phyloP scores from a whole-genome alignment of 2,797 vertebrate genomes.

The Galago senegalensis region DNA sequence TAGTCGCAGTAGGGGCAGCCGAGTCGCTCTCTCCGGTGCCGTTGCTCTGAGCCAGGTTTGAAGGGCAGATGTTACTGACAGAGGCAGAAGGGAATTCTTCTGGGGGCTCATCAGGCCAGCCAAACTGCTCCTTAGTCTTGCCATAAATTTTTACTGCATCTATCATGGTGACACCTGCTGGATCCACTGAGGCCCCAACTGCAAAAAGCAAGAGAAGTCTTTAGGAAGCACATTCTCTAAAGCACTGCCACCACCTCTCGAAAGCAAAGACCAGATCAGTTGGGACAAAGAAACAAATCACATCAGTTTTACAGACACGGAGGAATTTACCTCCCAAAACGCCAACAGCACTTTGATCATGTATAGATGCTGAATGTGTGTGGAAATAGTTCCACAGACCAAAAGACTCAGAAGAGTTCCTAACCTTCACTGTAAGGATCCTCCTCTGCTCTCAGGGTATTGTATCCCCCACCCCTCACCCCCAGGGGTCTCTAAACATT shows the following conservation, averaged over 20 bases:
- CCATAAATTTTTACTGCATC: constrained; percentile 99
- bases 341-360: neutral
- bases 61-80: constrained; percentile 97
- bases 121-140: constrained; percentile 99
- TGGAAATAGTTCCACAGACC: neutral
- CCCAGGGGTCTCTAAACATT: neutral
- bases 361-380: neutral
- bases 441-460: neutral
- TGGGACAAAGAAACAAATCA: neutral
- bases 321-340: neutral
- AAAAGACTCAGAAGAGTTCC: neutral
- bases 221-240: constrained; percentile 34
- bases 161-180: constrained; percentile 99
- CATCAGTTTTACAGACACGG: rapidly evolving
- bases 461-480: rapidly evolving
- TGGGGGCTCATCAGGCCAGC: constrained; percentile 98
- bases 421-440: neutral
- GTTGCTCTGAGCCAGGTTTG: constrained; percentile 96
- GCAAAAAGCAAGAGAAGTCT: constrained; percentile 36
- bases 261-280: neutral
- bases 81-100: constrained; percentile 98
- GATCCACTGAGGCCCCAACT: constrained; percentile 99
- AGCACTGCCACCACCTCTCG: neutral
- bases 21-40: constrained; percentile 94
- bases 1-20: constrained; percentile 91